A percentile compares a stretch with the other conserved stretches of the same genome.
These are phyloP conservation scores for Tricholauxania praeusta DNA, from an alignment of 2,888 invertebrate species.

Conservation along the genomic window DNA sequence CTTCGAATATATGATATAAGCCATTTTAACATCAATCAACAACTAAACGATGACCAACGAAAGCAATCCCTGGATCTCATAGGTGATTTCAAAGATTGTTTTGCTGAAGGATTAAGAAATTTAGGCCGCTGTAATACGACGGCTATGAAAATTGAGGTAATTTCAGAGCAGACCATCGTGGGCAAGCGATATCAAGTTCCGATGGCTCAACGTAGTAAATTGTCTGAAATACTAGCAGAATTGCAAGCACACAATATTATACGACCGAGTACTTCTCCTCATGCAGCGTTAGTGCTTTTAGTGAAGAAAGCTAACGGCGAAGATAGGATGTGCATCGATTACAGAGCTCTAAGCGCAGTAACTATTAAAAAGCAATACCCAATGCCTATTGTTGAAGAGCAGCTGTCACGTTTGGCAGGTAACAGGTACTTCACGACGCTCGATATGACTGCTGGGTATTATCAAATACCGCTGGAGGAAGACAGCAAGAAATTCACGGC, in stretches of 20 bases:
- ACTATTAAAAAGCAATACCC: slow-evolving; percentile 36
- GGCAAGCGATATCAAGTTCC: slow-evolving; percentile 38
- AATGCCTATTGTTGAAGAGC: slow-evolving; percentile 41
- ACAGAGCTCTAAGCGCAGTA: slow-evolving; percentile 28
- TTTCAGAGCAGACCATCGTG: slow-evolving; percentile 18
- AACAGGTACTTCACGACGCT: slow-evolving; percentile 52
- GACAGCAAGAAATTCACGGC: slow-evolving; percentile 54
- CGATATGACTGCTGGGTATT: slow-evolving; percentile 54
- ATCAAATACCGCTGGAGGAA: slow-evolving; percentile 46
- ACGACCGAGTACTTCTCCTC: slow-evolving; percentile 30
- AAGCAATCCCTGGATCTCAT: too few relatives aligned
- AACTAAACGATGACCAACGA: too few relatives aligned
- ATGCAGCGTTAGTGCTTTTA: slow-evolving; percentile 35
- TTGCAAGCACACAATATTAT: slow-evolving; percentile 28
- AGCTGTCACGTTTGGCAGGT: slow-evolving; percentile 43
- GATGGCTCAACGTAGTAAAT: slow-evolving; percentile 23
- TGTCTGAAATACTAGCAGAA: slow-evolving; percentile 16
- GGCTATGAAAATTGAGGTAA: slow-evolving; percentile 28
- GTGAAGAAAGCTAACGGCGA: slow-evolving; percentile 32
- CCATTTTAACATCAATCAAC: too few relatives aligned
- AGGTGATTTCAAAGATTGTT: background rate
- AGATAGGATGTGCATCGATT: slow-evolving; percentile 36
- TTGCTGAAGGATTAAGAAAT: slow-evolving; percentile 11
- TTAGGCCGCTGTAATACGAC: slow-evolving; percentile 31
- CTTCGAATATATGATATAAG: too few relatives aligned